A percentile compares a stretch with the other conserved stretches of the same genome.
Evolutionary conservation across 2,113 vertebrate genomes (phyloP).

Genomic region (Peucedramus taeniatus): DNA sequence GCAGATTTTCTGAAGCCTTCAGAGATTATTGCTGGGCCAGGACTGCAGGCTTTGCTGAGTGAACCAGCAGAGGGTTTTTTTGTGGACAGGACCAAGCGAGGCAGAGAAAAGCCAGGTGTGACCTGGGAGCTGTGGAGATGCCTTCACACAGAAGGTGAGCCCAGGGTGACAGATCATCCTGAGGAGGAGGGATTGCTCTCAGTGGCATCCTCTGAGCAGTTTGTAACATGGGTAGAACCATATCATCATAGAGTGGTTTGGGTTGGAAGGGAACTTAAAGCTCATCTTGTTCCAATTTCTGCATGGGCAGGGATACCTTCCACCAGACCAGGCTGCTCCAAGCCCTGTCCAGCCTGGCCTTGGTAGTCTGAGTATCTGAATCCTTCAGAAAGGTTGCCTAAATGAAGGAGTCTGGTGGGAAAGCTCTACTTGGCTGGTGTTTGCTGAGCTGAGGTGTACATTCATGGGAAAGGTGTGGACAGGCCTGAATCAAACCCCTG

Average conservation of each 20-base stretch:
- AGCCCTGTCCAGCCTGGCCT: background rate
- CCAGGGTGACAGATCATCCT: background rate
- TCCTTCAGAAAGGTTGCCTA: background rate
- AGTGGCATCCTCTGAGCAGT: background rate
- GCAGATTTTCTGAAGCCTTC: background rate
- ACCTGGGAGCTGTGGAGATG: background rate
- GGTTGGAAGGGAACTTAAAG: background rate
- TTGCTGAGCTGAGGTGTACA: background rate
- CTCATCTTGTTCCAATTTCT: no score
- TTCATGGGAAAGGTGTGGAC: background rate
- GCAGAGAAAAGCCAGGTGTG: background rate
- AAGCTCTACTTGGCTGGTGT: background rate
- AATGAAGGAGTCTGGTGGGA: background rate
- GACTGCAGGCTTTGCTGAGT: background rate
- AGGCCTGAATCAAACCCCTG: background rate
- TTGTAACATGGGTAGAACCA: background rate
- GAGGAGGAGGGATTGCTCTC: background rate
- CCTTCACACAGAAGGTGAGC: fast-evolving
- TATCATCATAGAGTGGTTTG: background rate
- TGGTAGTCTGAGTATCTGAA: fast-evolving
- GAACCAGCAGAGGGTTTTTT: background rate
- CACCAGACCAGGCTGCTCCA: background rate
- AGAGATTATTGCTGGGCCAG: background rate
- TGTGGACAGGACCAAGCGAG: background rate
- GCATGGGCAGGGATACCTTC: background rate